Percentiles rank a stretch among this genome's conserved stretches.
Evolutionary conservation across 1,140 invertebrate species (phyloP).

Genomic region (Eupristina koningsbergeri): DNA sequence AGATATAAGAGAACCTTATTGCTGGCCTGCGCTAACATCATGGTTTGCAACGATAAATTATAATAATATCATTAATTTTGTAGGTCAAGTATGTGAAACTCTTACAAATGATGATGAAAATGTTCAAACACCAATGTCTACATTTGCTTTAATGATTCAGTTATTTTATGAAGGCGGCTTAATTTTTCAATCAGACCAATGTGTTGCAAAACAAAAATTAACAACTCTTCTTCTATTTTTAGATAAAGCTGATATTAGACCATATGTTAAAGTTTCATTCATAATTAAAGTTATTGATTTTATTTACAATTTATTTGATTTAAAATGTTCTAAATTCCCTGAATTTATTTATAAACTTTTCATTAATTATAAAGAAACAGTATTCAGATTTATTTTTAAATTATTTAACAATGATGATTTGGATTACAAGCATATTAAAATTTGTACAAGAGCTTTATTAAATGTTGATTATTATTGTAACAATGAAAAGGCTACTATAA

Average conservation of each 20-base stretch:
- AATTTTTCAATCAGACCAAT: constrained; percentile 40
- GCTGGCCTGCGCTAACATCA: constrained; percentile 19
- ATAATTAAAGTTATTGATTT: constrained; percentile 46
- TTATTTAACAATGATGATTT: constrained; percentile 39
- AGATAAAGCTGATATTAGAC: constrained; percentile 49
- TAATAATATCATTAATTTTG: constrained; percentile 8
- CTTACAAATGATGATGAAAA: constrained; percentile 23
- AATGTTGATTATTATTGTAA: constrained; percentile 1
- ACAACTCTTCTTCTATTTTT: constrained; percentile 23
- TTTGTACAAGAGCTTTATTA: constrained; percentile 20
- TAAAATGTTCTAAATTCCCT: not conserved
- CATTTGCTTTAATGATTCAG: constrained; percentile 44
- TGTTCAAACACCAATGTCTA: constrained; percentile 28
- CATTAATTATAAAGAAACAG: constrained; percentile 18
- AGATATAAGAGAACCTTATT: constrained; percentile 26
- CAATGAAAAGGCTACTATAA: not conserved
- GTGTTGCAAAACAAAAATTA: constrained; percentile 23
- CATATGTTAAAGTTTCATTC: constrained; percentile 46
- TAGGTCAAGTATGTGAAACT: constrained; percentile 1
- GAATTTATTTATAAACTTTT: constrained; percentile 31
- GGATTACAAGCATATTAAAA: constrained; percentile 13
- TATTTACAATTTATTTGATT: constrained; percentile 36
- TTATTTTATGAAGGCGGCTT: constrained; percentile 34
- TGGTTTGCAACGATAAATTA: constrained; percentile 31
- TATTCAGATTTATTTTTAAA: constrained; percentile 46